Evolutionary conservation across 37 sponge, comb jelly and placozoan species (phyloP).

Genomic region (Beroe forskalii): DNA sequence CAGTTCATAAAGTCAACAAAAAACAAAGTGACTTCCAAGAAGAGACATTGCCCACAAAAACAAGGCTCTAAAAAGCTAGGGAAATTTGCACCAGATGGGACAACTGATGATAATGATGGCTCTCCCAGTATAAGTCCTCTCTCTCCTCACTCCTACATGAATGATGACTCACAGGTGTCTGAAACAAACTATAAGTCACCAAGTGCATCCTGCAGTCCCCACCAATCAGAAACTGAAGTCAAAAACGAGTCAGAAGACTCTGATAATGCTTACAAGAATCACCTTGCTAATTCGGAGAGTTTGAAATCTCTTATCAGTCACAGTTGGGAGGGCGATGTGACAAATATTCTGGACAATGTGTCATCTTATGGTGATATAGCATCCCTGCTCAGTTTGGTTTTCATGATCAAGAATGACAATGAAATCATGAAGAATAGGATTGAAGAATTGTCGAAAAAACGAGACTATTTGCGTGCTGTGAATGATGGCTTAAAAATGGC

Average conservation of each 20-base stretch:
- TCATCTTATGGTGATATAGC: conserved; percentile 61
- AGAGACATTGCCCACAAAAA: conserved; percentile 27
- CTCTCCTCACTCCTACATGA: conserved; percentile 58
- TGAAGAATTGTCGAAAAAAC: conserved; percentile 53
- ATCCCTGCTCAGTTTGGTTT: conserved; percentile 43
- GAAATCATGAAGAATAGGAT: conserved; percentile 41
- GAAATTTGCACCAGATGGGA: conserved; percentile 43
- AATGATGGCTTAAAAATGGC: conserved; percentile 63
- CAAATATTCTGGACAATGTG: conserved; percentile 20
- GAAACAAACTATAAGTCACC: conserved; percentile 20
- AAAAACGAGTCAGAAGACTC: conserved; percentile 42
- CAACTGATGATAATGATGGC: conserved; percentile 40
- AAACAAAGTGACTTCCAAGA: neutral
- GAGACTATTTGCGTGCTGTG: conserved; percentile 51
- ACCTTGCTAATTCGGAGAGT: conserved; percentile 17
- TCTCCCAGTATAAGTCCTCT: conserved; percentile 50
- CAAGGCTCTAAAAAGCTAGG: conserved; percentile 56
- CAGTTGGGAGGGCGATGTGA: conserved; percentile 48
- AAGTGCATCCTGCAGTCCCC: conserved; percentile 50
- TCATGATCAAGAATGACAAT: conserved; percentile 53
- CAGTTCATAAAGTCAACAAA: neutral
- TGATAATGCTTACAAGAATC: conserved; percentile 3
- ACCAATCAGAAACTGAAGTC: conserved; percentile 52
- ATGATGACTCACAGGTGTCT: conserved; percentile 33
- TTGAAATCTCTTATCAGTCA: conserved; percentile 19